A percentile compares a stretch with the other conserved stretches of the same genome.
Conservation (phyloP, 2,797 vertebrate genomes). For the Arvicola amphibius region DNA sequence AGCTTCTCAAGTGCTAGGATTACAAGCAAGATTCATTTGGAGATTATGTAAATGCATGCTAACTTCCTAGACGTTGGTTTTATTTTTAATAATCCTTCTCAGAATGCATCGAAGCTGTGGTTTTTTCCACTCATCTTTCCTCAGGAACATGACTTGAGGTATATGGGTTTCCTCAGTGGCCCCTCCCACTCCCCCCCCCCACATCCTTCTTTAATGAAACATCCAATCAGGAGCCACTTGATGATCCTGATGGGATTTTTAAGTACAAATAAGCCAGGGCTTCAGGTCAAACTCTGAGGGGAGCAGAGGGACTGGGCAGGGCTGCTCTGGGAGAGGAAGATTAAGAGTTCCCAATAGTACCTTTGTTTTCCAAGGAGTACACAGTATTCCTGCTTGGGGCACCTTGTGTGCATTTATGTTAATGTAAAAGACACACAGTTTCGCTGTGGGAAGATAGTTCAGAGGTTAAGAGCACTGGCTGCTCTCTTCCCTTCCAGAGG, state of each 20-base stretch:
- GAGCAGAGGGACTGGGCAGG: constrained; percentile 9
- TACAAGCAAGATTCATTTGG: background rate
- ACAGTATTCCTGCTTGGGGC: constrained; percentile 23
- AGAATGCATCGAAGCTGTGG: background rate
- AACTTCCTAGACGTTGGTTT: constrained; percentile 29
- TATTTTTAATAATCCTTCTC: constrained; percentile 20
- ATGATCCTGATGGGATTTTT: constrained; percentile 69
- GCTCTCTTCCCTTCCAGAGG: no score
- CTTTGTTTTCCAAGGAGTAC: constrained; percentile 53
- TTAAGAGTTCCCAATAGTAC: constrained; percentile 47
- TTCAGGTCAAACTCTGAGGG: constrained; percentile 38
- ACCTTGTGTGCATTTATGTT: constrained; percentile 52
- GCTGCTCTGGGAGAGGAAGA: constrained; percentile 14
- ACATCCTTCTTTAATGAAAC: constrained; percentile 77
- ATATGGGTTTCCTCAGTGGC: constrained; percentile 49
- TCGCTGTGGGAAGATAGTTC: no score
- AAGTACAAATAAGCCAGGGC: constrained; percentile 76
- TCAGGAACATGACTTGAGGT: constrained; percentile 6
- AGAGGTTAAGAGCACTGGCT: no score
- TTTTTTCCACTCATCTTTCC: constrained; percentile 32
- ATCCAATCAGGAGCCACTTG: constrained; percentile 72
- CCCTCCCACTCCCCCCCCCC: background rate
- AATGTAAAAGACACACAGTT: constrained; percentile 51
- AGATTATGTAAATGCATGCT: constrained; percentile 4
- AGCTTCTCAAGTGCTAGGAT: background rate